Evolutionary conservation across 2,797 vertebrate genomes (phyloP), one percentile per base, ranked within the genome.

Genomic region (Eospalax fontanierii): DNA sequence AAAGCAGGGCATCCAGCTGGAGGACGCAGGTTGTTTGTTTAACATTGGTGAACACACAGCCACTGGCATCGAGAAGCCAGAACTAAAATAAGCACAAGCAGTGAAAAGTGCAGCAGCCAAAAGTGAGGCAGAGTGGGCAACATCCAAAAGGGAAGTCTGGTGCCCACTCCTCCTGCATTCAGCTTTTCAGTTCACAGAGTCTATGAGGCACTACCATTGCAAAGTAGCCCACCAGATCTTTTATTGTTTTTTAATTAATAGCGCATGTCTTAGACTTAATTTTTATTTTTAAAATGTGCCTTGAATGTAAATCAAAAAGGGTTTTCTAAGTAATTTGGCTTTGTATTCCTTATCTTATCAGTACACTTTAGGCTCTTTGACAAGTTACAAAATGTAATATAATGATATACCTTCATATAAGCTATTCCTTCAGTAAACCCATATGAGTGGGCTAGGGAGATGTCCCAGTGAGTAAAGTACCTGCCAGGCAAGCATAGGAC

Each of bases 1-100:
- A 95, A 94, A 96, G 71, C 87, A 94, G 78, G 84, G 95, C 75
- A 95, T 97, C 96, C 96, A 96, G 96, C 95, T 98, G 95, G 93
- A 97, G 85, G 78, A 93, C 88, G 65, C 5, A 87, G 84, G 66
- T 85, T 84, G 63, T 94, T 94, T 90, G 94, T 96, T 92, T 92
- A 97, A 82, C 91, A 59, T 28, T 90, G 82, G 92, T 92, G 89
- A 90, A 87, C 46, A 87, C 84, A 70, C 76, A 96, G 79, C 84
- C 91, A 96, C 79, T 80, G 81, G 94, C 90, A 14, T 90, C 65
- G 26, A 87, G 84, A 87, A 96, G 79, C 94, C 87, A 96, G 81
- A 94, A 91, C 83, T 50, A 95, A 96, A 91, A 78, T 40, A 97
- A 97, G 70, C 92, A 38, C 1, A 40, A 95, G 83, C 82, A 26